A percentile compares a stretch with the other conserved stretches of the same genome.
These are phyloP conservation scores for Helostoma temminkii DNA, from an alignment of 2,797 vertebrate species.

Conservation along the genomic window DNA sequence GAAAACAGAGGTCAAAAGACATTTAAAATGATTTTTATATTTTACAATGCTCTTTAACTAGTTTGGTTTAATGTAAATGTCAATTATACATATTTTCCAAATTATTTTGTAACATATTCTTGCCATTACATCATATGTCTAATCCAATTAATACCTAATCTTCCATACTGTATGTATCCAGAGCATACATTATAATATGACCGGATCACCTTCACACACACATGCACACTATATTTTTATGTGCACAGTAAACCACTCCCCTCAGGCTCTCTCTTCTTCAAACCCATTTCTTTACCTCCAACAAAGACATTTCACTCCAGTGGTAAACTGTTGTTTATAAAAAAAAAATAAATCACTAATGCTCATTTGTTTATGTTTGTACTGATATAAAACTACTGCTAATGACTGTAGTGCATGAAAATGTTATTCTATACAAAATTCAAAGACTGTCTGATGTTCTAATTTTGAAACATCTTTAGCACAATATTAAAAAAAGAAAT, in stretches of 20 bases:
- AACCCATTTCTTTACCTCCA: slow-evolving; percentile 43
- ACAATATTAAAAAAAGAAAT: neutral
- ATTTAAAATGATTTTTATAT: slow-evolving; percentile 4
- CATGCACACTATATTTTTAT: slow-evolving; percentile 75
- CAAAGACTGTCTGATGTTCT: neutral
- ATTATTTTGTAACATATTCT: slow-evolving; percentile 4
- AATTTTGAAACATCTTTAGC: neutral
- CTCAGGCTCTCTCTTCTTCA: slow-evolving; percentile 53
- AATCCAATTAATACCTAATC: slow-evolving; percentile 43
- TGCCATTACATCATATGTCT: slow-evolving; percentile 16
- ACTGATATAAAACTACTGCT: neutral
- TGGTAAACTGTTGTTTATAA: slow-evolving; percentile 34
- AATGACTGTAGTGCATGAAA: slow-evolving; percentile 1
- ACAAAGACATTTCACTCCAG: slow-evolving; percentile 51
- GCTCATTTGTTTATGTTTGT: neutral
- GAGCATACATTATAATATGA: slow-evolving; percentile 69
- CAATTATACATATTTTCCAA: slow-evolving; percentile 3
- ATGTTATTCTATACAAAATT: neutral
- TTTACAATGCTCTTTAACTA: slow-evolving; percentile 10
- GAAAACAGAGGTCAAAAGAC: too few species aligned
- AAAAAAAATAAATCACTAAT: neutral
- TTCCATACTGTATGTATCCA: slow-evolving; percentile 24
- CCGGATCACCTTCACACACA: slow-evolving; percentile 81
- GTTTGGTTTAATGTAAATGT: neutral
- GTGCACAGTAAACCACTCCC: slow-evolving; percentile 62